phyloP scores from a whole-genome alignment of 2,113 vertebrate species.

The Salvelinus sp. region DNA sequence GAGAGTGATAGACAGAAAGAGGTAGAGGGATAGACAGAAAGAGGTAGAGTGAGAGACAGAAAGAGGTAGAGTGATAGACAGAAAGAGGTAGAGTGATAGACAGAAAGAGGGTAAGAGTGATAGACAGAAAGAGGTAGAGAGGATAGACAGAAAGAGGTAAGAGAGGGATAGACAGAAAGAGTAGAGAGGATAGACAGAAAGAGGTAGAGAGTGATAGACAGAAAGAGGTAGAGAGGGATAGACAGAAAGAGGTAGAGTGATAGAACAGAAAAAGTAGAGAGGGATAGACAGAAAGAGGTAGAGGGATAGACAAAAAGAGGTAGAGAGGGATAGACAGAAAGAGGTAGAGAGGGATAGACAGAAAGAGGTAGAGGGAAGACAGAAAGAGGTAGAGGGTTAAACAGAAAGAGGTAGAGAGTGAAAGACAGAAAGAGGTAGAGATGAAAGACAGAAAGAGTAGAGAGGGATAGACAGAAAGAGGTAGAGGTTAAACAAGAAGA shows the following conservation, averaged over 20 bases:
- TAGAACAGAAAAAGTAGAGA: neutral
- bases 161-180: neutral
- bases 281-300: slow-evolving; percentile 24
- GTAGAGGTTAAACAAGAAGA: no score
- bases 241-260: slow-evolving; percentile 23
- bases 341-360: no score
- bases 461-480: no score
- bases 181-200: neutral
- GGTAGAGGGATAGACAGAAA: no score
- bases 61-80: no score
- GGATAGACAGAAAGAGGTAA: slow-evolving; percentile 6
- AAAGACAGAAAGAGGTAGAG: neutral
- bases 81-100: no score
- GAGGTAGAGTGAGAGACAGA: no score
- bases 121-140: neutral
- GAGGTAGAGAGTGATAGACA: neutral
- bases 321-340: no score
- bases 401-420: neutral
- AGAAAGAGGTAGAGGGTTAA: neutral
- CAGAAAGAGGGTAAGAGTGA: no score
- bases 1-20: no score
- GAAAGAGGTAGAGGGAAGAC: no score
- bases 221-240: neutral
- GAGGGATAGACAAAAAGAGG: neutral
- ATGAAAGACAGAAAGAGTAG: no score